Base-by-base conservation (phyloP, 1,140 invertebrate species). In the Diorhabda carinulata region DNA sequence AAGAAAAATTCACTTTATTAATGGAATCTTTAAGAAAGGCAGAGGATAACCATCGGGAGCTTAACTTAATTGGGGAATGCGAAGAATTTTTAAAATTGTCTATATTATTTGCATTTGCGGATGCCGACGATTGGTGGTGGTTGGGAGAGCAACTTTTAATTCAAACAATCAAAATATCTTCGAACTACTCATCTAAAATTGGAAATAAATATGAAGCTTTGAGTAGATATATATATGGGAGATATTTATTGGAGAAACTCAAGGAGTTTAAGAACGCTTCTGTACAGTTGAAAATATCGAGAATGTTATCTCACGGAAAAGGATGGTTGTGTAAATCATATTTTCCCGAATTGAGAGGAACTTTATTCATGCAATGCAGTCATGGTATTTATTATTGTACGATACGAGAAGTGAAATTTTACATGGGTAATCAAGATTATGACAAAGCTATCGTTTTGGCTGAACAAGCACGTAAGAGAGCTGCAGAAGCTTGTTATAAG, bases 121-220 rank as follows among this genome's bases (percentile, higher is more conserved):
- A 79, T 42, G 82, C 82, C 70, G 84, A 85, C 42, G 87, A 86
- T 77, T 81, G 84, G 72, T 88, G 87, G 87, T 52, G 47, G 47
- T 70, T 88, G 2, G 84, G 85, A 3, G 84, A 88, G 61, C 83
- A 83, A 52, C 79, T 88, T 8, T 84, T 85, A 44, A 72, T 83
- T 40, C 81, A 80, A 5, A 70, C 82, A 0, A 78, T 87, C 3
- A 77, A 78, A 6, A 79, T 83, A 3, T 78, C 80, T 0, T 80
- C 80, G 47, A 75, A 81, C 3, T 83, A 84, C 64, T 52, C 82
- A 9, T 52, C 80, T 1, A 82, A 85, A 10, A 52, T 52, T 8
- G 81, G 83, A 5, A 78, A 79, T 4, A 75, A 81, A 52, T 82
- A 79, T 45, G 81, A 85, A 56, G 82, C 82, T 2, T 77, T 82